A percentile compares a stretch with the other conserved stretches of the same genome.
phyloP scores from a whole-genome alignment of 2,113 vertebrate genomes.

The Opisthocomus hoazin region DNA sequence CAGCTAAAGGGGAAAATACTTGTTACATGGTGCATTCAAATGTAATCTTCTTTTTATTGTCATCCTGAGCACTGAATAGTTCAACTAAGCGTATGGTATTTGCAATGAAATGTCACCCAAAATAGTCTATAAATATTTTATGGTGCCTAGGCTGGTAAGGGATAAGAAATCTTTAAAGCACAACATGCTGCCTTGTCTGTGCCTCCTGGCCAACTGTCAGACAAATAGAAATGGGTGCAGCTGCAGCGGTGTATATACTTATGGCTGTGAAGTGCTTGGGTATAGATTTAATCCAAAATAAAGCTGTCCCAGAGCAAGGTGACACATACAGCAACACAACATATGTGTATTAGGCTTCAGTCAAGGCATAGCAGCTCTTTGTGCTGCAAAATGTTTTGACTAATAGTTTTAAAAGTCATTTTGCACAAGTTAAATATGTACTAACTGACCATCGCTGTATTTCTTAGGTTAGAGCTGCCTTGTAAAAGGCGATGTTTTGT shows the following conservation, averaged over 20 bases:
- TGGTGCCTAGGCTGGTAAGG: not conserved
- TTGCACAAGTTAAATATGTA: not conserved
- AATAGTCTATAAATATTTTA: conserved; percentile 31
- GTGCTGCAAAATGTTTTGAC: not conserved
- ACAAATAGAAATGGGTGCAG: not conserved
- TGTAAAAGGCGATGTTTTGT: not conserved
- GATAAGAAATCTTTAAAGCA: not conserved
- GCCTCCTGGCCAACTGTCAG: not conserved
- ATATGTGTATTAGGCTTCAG: not conserved
- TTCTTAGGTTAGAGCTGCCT: not conserved
- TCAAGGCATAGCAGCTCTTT: not conserved
- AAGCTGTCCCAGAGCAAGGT: not conserved
- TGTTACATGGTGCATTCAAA: not conserved
- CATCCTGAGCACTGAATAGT: conserved; percentile 12
- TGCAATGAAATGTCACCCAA: not conserved
- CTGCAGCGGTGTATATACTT: not conserved
- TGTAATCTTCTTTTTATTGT: conserved; percentile 23
- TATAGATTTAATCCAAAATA: not conserved
- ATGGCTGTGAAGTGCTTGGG: not conserved
- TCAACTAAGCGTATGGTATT: conserved; percentile 43
- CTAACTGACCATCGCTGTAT: not conserved
- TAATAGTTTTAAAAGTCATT: not conserved
- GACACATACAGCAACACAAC: not conserved
- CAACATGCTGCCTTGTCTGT: not conserved
- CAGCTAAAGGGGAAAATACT: not conserved